Evolutionary conservation across 1,140 invertebrate genomes (phyloP).

Genomic region (Idris sp.): DNA sequence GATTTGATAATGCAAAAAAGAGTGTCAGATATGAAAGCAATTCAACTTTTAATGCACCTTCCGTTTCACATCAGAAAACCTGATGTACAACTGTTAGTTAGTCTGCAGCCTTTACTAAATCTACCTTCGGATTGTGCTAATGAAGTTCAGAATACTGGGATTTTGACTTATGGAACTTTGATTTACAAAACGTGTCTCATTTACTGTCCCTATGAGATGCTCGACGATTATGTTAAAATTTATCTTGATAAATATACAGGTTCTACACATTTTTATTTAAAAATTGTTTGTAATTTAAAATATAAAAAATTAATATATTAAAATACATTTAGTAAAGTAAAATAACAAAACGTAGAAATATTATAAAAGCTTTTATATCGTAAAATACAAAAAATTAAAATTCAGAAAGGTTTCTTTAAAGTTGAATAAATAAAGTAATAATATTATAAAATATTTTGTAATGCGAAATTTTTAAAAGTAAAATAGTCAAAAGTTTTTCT

Average conservation of each 20-base stretch:
- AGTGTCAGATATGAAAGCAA: slow-evolving; percentile 80
- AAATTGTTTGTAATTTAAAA: too few relatives aligned
- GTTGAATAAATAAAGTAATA: too few relatives aligned
- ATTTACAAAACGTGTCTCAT: slow-evolving; percentile 82
- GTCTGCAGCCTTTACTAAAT: slow-evolving; percentile 78
- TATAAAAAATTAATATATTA: too few relatives aligned
- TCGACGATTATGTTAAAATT: slow-evolving; percentile 84
- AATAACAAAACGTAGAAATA: too few relatives aligned
- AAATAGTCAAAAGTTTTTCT: too few relatives aligned
- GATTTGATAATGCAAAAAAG: slow-evolving; percentile 81
- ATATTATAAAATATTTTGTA: too few relatives aligned
- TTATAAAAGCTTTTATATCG: too few relatives aligned
- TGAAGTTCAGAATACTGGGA: slow-evolving; percentile 83
- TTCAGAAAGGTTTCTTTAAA: too few relatives aligned
- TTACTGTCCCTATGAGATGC: slow-evolving; percentile 81
- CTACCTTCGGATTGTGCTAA: slow-evolving; percentile 70
- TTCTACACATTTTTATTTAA: too few relatives aligned
- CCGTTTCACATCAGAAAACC: slow-evolving; percentile 81
- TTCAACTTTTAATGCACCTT: slow-evolving; percentile 80
- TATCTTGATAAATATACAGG: slow-evolving; percentile 83
- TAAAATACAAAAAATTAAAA: too few relatives aligned
- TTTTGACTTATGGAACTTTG: slow-evolving; percentile 84
- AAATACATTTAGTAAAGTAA: neutral
- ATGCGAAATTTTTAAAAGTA: too few relatives aligned
- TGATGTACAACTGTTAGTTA: slow-evolving; percentile 78